Evolutionary conservation across 2,888 invertebrate genomes (phyloP).

Genomic region (Thymelicus lineola): DNA sequence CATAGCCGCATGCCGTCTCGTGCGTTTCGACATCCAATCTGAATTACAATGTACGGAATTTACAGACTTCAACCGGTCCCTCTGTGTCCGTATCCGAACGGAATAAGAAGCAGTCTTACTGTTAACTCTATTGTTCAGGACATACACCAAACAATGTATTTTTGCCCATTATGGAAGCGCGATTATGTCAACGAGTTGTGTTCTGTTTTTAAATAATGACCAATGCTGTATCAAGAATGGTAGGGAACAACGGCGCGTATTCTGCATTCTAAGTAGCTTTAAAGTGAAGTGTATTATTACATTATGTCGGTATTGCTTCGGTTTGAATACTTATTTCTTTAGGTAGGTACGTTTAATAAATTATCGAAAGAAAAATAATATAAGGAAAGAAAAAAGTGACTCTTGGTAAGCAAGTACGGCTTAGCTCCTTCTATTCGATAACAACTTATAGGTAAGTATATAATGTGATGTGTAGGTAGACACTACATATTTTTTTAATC

Average conservation of each 20-base stretch:
- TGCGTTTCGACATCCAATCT: constrained; percentile 78
- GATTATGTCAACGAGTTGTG: constrained; percentile 81
- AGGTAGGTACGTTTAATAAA: neutral
- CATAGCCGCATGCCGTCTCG: constrained; percentile 78
- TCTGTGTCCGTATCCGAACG: constrained; percentile 76
- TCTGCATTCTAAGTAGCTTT: constrained; percentile 60
- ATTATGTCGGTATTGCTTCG: constrained; percentile 12
- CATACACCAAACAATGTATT: constrained; percentile 78
- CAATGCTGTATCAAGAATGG: constrained; percentile 64
- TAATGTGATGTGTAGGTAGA: too few species aligned
- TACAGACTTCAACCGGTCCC: constrained; percentile 68
- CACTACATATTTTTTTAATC: too few species aligned
- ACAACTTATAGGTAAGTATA: too few species aligned
- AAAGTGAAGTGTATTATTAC: constrained; percentile 26
- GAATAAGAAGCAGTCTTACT: constrained; percentile 82
- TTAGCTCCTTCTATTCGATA: too few species aligned
- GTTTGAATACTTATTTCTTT: constrained; percentile 40
- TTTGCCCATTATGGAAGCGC: constrained; percentile 79
- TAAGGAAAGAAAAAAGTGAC: neutral
- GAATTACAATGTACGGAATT: constrained; percentile 81
- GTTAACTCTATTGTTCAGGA: constrained; percentile 80
- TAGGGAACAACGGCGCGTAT: constrained; percentile 54
- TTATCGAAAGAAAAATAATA: neutral
- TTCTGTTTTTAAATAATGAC: constrained; percentile 79
- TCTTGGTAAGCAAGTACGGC: neutral